Evolutionary conservation across 2,888 invertebrate species (phyloP).

Genomic region (Unio pictorum): DNA sequence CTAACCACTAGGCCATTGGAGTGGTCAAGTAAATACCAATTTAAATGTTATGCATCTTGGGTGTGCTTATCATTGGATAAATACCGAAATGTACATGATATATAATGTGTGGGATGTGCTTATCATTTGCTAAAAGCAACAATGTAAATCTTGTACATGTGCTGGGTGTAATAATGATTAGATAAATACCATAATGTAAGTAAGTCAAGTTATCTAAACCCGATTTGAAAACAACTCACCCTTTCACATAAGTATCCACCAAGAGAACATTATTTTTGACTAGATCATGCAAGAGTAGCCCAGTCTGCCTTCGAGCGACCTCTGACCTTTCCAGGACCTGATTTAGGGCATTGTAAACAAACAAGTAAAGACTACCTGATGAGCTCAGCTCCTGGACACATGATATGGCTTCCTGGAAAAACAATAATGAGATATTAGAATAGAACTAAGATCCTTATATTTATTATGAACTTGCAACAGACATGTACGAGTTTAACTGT

Average conservation of each 20-base stretch:
- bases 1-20: too few species aligned
- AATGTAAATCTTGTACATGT: too few species aligned
- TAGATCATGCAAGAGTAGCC: slow-evolving; percentile 75
- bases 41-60: too few species aligned
- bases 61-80: slow-evolving; percentile 57
- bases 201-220: too few species aligned
- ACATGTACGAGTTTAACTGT: too few species aligned
- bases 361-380: slow-evolving; percentile 54
- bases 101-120: too few species aligned
- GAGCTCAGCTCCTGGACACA: slow-evolving; percentile 66
- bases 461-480: too few species aligned
- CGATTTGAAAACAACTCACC: slow-evolving; percentile 66
- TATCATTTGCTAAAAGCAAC: too few species aligned
- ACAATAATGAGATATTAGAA: slow-evolving; percentile 1
- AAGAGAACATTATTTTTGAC: slow-evolving; percentile 73
- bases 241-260: slow-evolving; percentile 73
- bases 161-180: too few species aligned
- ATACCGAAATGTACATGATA: slow-evolving; percentile 51
- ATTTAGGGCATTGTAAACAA: slow-evolving; percentile 68
- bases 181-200: too few species aligned
- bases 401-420: slow-evolving; percentile 69
- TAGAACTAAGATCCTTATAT: not conserved
- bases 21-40: too few species aligned
- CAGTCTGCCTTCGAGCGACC: slow-evolving; percentile 70
- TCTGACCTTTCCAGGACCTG: slow-evolving; percentile 66